These are phyloP conservation scores for Neotoxoptera formosana DNA, from an alignment of 1,140 invertebrate genomes.

Conservation along the genomic window DNA sequence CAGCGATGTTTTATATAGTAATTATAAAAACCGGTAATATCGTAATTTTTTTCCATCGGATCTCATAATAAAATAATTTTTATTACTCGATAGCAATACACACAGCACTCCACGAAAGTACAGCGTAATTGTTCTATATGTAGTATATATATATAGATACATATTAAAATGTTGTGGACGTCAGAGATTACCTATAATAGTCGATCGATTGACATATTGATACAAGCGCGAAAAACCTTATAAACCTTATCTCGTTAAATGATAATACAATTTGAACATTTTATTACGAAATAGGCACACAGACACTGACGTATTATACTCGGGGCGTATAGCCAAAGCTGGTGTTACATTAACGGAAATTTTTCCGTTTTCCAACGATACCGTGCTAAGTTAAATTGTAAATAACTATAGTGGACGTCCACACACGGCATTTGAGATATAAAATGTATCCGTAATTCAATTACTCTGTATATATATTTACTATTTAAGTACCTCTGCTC, in stretches of 20 bases:
- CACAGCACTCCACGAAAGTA: neutral
- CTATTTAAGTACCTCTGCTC: too few species aligned
- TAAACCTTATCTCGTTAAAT: neutral
- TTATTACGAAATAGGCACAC: neutral
- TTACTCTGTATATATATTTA: too few species aligned
- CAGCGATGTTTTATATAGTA: neutral
- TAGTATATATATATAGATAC: too few species aligned
- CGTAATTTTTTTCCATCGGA: neutral
- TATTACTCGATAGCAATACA: neutral
- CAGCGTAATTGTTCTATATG: neutral
- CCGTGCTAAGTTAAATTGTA: neutral
- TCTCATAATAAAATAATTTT: neutral
- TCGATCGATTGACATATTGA: constrained; percentile 10
- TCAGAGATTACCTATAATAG: neutral
- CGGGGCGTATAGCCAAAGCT: neutral
- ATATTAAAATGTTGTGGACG: neutral
- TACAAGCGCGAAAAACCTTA: neutral
- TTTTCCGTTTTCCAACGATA: neutral
- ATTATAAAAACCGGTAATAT: constrained; percentile 24
- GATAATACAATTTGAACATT: neutral
- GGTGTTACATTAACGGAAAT: neutral
- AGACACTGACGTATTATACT: neutral
- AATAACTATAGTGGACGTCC: neutral
- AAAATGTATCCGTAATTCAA: neutral
- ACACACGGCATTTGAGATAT: neutral